Evolutionary conservation across 2,888 invertebrate genomes (phyloP).

Genomic region (Diarsia mendica): DNA sequence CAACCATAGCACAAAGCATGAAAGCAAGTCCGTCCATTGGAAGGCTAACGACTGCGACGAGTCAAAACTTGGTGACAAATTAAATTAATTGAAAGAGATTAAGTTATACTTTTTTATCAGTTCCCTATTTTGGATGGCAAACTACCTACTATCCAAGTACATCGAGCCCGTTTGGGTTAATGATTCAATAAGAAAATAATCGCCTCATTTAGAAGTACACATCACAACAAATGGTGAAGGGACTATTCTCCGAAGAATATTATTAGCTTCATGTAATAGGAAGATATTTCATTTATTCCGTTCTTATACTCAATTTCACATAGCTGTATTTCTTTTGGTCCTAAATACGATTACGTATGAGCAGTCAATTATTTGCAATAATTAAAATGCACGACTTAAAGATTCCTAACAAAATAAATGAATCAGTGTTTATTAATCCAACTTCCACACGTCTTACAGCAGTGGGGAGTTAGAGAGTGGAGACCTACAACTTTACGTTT

Average conservation of each 20-base stretch:
- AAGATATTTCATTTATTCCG: conserved; percentile 11
- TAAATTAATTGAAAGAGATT: not conserved
- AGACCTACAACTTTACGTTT: conserved; percentile 19
- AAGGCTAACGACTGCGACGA: conserved; percentile 44
- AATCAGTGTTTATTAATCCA: conserved; percentile 33
- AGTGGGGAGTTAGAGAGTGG: not conserved
- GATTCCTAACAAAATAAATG: not conserved
- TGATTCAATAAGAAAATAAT: conserved; percentile 8
- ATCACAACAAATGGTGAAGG: not conserved
- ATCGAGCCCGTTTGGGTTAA: not conserved
- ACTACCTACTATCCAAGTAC: conserved; percentile 3
- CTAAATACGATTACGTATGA: not conserved
- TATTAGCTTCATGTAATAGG: conserved; percentile 19
- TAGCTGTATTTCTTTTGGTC: not conserved
- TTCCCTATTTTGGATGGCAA: not conserved
- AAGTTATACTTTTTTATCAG: not conserved
- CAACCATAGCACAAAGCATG: conserved; percentile 49
- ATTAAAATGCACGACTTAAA: not conserved
- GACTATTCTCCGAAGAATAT: conserved; percentile 1
- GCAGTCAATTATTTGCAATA: not conserved
- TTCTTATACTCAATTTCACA: not conserved
- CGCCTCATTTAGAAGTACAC: conserved; percentile 9
- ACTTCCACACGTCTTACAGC: conserved; percentile 38
- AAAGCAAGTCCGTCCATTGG: conserved; percentile 47
- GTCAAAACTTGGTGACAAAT: conserved; percentile 24